phyloP scores from a whole-genome alignment of 2,888 invertebrate species.

The Nemurella pictetii region DNA sequence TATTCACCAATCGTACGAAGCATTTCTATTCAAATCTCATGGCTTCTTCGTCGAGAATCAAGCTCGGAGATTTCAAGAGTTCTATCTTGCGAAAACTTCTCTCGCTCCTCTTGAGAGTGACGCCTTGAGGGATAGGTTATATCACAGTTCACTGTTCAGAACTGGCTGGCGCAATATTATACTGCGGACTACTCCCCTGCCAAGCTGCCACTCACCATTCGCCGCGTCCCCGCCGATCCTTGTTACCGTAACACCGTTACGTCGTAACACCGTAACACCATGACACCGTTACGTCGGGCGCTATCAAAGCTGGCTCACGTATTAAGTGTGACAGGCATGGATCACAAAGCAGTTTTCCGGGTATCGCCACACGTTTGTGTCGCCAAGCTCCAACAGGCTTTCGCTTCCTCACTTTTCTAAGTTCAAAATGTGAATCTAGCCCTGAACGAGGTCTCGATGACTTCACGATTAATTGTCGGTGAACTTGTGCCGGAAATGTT shows the following conservation, averaged over 20 bases:
- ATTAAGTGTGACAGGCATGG: not conserved
- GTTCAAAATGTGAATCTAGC: too few species aligned
- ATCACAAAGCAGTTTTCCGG: not conserved
- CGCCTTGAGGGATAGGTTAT: slow-evolving; percentile 14
- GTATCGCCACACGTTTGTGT: not conserved
- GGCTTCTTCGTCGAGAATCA: not conserved
- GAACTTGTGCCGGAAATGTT: too few species aligned
- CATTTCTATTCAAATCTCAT: slow-evolving; percentile 16
- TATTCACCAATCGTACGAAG: slow-evolving; percentile 10
- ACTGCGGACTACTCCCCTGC: not conserved
- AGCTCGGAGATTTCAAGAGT: not conserved
- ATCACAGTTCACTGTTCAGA: not conserved
- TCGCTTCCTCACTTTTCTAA: too few species aligned
- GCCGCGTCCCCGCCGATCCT: not conserved
- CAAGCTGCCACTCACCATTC: not conserved
- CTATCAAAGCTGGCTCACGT: not conserved
- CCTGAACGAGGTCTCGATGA: too few species aligned
- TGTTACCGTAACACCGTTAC: not conserved
- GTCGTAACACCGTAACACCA: not conserved
- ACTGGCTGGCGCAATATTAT: not conserved
- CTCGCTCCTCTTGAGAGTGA: not conserved
- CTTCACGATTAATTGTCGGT: too few species aligned
- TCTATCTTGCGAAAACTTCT: not conserved
- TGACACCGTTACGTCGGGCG: not conserved
- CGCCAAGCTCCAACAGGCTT: too few species aligned